These are phyloP conservation scores for Lycaon pictus DNA, from an alignment of 2,113 vertebrate species.

Conservation along the genomic window DNA sequence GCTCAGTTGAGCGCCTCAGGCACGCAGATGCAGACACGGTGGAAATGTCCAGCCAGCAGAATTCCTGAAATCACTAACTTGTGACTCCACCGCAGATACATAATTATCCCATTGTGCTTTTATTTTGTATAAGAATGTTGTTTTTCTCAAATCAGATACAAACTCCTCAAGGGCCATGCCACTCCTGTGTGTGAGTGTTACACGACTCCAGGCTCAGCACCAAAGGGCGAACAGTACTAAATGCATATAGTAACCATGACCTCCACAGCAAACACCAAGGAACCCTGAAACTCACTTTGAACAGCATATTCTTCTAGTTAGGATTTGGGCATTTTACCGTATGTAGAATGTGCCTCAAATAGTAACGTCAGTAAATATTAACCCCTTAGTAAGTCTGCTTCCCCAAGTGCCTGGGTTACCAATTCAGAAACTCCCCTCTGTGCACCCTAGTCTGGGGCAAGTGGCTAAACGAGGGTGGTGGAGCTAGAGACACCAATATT, in stretches of 20 bases:
- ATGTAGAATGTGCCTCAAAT: background rate
- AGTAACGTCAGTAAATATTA: background rate
- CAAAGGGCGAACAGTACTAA: background rate
- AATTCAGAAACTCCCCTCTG: background rate
- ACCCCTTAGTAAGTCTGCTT: background rate
- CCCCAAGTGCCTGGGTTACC: background rate
- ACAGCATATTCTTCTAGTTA: background rate
- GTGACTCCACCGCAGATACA: background rate
- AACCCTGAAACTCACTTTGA: background rate
- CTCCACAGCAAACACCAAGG: background rate
- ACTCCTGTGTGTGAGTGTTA: background rate
- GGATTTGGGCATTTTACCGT: background rate
- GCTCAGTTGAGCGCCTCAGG: background rate
- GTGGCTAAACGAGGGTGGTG: background rate
- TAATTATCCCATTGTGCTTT: background rate
- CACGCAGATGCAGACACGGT: background rate
- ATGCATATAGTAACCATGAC: background rate
- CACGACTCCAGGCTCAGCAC: background rate
- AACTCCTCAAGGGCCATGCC: background rate
- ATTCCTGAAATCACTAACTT: background rate
- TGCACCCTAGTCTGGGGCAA: no score
- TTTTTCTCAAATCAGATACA: background rate
- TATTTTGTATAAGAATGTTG: no score
- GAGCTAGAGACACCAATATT: background rate
- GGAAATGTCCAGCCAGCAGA: background rate